phyloP scores from a whole-genome alignment of 2,113 vertebrate genomes.

The Perognathus longimembris region DNA sequence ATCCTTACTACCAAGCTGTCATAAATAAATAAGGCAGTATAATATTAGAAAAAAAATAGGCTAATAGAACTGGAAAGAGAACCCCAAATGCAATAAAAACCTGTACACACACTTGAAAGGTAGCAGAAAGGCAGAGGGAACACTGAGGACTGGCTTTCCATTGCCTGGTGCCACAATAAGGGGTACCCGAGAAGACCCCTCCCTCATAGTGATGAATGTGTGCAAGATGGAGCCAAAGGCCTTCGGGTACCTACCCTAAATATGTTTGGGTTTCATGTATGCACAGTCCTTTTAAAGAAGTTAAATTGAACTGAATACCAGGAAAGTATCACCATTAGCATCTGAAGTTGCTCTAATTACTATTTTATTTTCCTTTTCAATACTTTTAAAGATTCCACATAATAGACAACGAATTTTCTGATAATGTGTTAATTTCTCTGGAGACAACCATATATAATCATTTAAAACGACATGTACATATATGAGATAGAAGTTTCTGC shows the following conservation, averaged over 20 bases:
- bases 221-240: not conserved
- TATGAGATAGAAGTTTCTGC: slow-evolving; percentile 5
- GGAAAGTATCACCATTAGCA: slow-evolving; percentile 49
- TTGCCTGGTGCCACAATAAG: not conserved
- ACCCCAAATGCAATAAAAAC: not conserved
- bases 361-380: slow-evolving; percentile 72
- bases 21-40: not conserved
- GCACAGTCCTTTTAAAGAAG: slow-evolving; percentile 26
- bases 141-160: not conserved
- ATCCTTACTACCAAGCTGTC: not conserved
- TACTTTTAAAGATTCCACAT: slow-evolving; percentile 60
- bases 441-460: slow-evolving; percentile 39
- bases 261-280: not conserved
- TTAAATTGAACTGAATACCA: slow-evolving; percentile 19
- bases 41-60: not conserved
- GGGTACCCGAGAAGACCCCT: no score
- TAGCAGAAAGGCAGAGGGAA: not conserved
- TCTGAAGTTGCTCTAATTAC: slow-evolving; percentile 50
- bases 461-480: slow-evolving; percentile 28
- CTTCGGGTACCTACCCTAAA: not conserved
- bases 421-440: slow-evolving; percentile 58
- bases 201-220: not conserved
- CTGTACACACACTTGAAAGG: not conserved
- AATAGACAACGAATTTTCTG: slow-evolving; percentile 45
- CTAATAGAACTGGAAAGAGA: not conserved